phyloP scores from a whole-genome alignment of 2,888 invertebrate species.

The Drosophila rubida region DNA sequence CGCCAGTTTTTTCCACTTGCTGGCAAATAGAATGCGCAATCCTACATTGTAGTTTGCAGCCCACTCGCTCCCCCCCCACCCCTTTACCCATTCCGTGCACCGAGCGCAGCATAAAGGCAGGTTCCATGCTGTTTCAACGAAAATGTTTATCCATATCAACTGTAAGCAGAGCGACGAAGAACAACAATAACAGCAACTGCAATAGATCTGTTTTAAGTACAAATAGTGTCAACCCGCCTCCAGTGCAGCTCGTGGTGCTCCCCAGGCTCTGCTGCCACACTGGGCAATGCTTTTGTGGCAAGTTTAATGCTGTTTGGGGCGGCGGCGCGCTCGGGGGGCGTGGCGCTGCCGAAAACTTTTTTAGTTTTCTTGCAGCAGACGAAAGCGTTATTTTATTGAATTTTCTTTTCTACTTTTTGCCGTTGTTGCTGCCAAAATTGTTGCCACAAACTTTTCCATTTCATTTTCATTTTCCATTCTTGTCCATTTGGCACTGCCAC shows the following conservation, averaged over 20 bases:
- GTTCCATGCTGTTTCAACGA: slow-evolving; percentile 48
- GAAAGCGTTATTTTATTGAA: slow-evolving; percentile 80
- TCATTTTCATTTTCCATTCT: slow-evolving; percentile 68
- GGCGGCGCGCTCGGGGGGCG: slow-evolving; percentile 39
- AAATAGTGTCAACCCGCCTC: slow-evolving; percentile 59
- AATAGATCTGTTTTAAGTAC: slow-evolving; percentile 76
- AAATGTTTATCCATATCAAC: slow-evolving; percentile 72
- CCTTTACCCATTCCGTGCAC: background rate
- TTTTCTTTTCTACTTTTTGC: slow-evolving; percentile 38
- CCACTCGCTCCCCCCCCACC: background rate
- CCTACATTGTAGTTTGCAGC: slow-evolving; percentile 39
- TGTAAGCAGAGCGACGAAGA: slow-evolving; percentile 62
- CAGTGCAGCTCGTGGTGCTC: background rate
- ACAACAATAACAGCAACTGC: slow-evolving; percentile 51
- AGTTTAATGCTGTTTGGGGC: slow-evolving; percentile 50
- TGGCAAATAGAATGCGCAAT: slow-evolving; percentile 59
- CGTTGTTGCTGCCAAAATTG: slow-evolving; percentile 36
- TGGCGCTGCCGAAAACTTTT: slow-evolving; percentile 57
- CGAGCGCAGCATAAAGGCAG: background rate
- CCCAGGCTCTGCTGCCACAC: background rate
- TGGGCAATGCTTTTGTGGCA: slow-evolving; percentile 61
- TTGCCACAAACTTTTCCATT: slow-evolving; percentile 77
- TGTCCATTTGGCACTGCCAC: slow-evolving; percentile 57
- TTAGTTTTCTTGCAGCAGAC: slow-evolving; percentile 54
- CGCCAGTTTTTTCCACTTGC: slow-evolving; percentile 48